A percentile compares a stretch with the other conserved stretches of the same genome.
Evolutionary conservation across 2,113 vertebrate species (phyloP).

Genomic region (Corapipo altera): DNA sequence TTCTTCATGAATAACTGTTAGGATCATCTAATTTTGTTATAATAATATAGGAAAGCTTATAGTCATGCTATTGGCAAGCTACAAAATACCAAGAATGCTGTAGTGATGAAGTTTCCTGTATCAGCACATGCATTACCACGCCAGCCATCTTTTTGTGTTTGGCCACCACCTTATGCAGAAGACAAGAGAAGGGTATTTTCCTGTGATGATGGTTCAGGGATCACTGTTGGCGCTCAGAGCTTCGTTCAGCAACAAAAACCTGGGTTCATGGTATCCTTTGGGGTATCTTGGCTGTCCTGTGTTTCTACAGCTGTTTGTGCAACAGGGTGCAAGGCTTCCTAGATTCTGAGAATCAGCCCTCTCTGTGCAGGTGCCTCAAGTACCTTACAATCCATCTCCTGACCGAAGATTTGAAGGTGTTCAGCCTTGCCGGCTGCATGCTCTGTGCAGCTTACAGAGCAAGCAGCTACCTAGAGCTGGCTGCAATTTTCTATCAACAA

Average conservation of each 20-base stretch:
- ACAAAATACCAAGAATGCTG: background rate
- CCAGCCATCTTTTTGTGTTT: background rate
- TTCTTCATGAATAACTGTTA: background rate
- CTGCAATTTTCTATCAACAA: background rate
- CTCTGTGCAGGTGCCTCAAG: background rate
- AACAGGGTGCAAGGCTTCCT: background rate
- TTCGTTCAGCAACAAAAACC: background rate
- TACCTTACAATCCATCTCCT: background rate
- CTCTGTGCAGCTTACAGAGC: background rate
- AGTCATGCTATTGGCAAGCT: background rate
- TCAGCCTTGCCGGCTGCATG: background rate
- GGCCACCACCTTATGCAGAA: background rate
- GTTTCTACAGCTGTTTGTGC: background rate
- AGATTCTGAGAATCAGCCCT: background rate
- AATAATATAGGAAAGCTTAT: background rate
- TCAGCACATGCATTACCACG: background rate
- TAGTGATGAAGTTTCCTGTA: background rate
- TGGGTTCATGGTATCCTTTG: fast-evolving
- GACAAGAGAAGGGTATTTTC: background rate
- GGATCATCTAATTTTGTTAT: background rate
- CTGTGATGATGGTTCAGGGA: background rate
- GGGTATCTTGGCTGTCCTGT: background rate
- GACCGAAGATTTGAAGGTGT: background rate
- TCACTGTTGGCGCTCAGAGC: background rate
- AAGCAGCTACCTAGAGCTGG: background rate